Base-by-base conservation (phyloP, 2,888 invertebrate genomes). In the Heterodera filipjevi region DNA sequence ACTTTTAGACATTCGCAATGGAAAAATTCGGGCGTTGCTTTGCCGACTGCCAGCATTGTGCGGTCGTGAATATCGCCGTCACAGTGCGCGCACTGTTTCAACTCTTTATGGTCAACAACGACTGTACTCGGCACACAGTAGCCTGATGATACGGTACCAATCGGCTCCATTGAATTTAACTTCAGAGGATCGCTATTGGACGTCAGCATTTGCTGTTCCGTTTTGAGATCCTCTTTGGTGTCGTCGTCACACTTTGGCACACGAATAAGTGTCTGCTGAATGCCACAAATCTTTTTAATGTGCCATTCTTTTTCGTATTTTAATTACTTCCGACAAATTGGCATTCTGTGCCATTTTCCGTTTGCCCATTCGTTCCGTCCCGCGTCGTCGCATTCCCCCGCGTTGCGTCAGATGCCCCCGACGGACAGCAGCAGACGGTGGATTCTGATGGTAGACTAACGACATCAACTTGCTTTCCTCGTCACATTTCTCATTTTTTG, bases 1-100 rank as follows among this genome's bases (percentile, higher is more conserved):
- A 33, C 68, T 16, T 68, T 68, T 32, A 68, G 33, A 35, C 68
- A 68, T 35, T 33, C 68, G 68, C 68, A 68, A 12, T 68, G 68
- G 33, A 33, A 68, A 35, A 68, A 68, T 33, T 68, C 33, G 16
- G 33, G 32, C 33, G 3, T 68, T 35, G 2, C 33, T 33, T 2
- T 32, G n/a, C 68, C 22, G 3, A 68, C 33, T 35, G 33, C 68
- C 68, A 68, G 16, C 68, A 68, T 68, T 33, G 16, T 68, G 68
- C 68, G 33, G 68, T 68, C 68, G 33, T 19, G 68, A 22, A 68
- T 68, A 5, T 68, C 68, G 68, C 19, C 22, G 33, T 32, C 19
- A 35, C 68, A 68, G 8, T 68, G 68, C 68, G 35, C 35, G 22
- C 68, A 68, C 14, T 22, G 33, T 33, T 68, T 68, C 19, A 27